Percentiles rank a stretch among this genome's conserved stretches.
These are phyloP conservation scores for Sarcophaga peregrina DNA, from an alignment of 1,140 invertebrate species.

Conservation along the genomic window DNA sequence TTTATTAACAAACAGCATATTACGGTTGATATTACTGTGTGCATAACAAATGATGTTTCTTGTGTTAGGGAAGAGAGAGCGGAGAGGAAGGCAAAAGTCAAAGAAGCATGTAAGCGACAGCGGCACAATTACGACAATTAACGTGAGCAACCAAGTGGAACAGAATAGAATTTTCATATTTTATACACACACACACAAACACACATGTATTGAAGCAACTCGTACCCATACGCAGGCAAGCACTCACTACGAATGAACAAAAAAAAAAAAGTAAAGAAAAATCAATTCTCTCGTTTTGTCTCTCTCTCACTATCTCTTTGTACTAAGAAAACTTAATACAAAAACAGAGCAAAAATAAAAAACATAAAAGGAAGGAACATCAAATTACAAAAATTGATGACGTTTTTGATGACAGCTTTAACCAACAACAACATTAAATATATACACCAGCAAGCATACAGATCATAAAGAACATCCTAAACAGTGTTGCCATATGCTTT, in stretches of 20 bases:
- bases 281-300: too few relatives aligned
- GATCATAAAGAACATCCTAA: not conserved
- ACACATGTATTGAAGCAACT: not conserved
- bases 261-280: too few relatives aligned
- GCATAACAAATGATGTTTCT: too few relatives aligned
- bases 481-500: too few relatives aligned
- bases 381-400: slow-evolving; percentile 65
- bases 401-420: slow-evolving; percentile 61
- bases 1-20: not conserved
- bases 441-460: not conserved
- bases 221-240: too few relatives aligned
- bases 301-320: not conserved
- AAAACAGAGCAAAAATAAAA: not conserved
- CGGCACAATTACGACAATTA: slow-evolving; percentile 48
- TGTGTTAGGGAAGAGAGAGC: slow-evolving; percentile 42
- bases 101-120: slow-evolving; percentile 37
- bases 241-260: too few relatives aligned
- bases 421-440: slow-evolving; percentile 37
- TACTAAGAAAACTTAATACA: not conserved
- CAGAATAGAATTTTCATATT: slow-evolving; percentile 35
- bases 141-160: slow-evolving; percentile 46
- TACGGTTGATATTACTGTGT: not conserved
- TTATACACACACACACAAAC: not conserved
- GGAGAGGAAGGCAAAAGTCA: slow-evolving; percentile 43
- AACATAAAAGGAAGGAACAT: slow-evolving; percentile 51